Evolutionary conservation across 2,113 vertebrate genomes (phyloP), one percentile per base, ranked within the genome.

Genomic region (Cephalopholis sonnerati): DNA sequence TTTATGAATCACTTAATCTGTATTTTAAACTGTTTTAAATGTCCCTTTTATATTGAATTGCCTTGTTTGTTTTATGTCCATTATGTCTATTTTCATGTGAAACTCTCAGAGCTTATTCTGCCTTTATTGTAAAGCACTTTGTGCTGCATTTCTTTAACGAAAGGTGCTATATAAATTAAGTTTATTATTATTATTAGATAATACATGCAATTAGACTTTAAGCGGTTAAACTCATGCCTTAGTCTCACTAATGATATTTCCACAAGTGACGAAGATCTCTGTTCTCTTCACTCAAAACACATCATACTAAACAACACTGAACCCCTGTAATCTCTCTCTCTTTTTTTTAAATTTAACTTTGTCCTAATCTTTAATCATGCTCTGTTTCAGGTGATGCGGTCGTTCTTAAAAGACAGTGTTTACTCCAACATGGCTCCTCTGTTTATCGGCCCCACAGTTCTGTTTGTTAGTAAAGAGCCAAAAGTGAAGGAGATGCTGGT

Each of bases 401-500:
- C 96, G 0, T 96, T 96, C 79, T 88, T 99, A 57, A 86, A 74
- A 0, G 85, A 93, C 72, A 96, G 96, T 54, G 84, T 93, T 41
- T 96, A 96, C 81, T 74, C 65, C 79, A 97, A 95, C 24, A 93
- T 99, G 86, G 86, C 95, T 36, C 97, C 97, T 22, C 95, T 99
- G 36, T 96, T 99, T 13, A 87, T 96, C 65, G 96, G 96, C 0
- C 95, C 94, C 0, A 99, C 96, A 0, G 50, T 97, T 27, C 77
- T 99, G 41, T 79, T 98, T 77, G 96, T 97, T n/a, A 97, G 98
- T 77, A 94, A 93, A 3, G 96, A 98, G 50, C 63, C 94, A 0
- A 98, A 95, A 66, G 97, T 75, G 16, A 97, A 94, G 85, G 97
- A 99, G 93, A 96, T 99, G 96, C 87, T 99, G 79, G 79, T 87